Conservation (phyloP, 2,888 invertebrate species). For the Euplexia lucipara region DNA sequence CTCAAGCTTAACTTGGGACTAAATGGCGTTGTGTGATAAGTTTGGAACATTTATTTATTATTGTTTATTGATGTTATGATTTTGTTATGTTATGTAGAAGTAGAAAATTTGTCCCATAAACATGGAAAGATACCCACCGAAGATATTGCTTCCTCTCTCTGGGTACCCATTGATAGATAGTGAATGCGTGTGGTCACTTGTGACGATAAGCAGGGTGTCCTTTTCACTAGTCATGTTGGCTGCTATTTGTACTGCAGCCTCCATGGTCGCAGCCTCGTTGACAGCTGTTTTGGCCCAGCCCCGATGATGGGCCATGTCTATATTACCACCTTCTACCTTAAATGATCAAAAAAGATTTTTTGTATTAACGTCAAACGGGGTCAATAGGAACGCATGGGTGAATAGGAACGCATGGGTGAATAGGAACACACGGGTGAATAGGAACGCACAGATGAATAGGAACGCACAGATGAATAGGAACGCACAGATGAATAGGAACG, state of each 20-base stretch:
- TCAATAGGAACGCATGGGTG: no score
- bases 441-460: no score
- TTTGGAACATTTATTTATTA: no score
- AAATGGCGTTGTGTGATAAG: no score
- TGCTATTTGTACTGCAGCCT: constrained; percentile 94
- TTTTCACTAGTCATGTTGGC: constrained; percentile 90
- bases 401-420: no score
- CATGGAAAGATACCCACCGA: constrained; percentile 88
- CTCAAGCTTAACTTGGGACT: no score
- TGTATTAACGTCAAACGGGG: no score
- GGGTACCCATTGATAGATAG: constrained; percentile 95
- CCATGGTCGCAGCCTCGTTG: constrained; percentile 95
- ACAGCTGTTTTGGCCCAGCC: constrained; percentile 95
- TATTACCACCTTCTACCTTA: constrained; percentile 96
- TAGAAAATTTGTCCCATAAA: background rate
- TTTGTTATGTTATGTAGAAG: no score
- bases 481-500: no score
- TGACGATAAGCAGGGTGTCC: constrained; percentile 96
- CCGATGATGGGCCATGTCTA: constrained; percentile 96
- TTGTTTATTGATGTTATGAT: no score
- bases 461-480: no score
- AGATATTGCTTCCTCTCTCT: constrained; percentile 92
- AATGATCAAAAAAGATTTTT: constrained; percentile 33
- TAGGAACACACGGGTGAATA: no score
- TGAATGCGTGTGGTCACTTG: constrained; percentile 96